Evolutionary conservation across 2,888 invertebrate genomes (phyloP), one percentile per base, ranked within the genome.

Genomic region (Tipula helvola): DNA sequence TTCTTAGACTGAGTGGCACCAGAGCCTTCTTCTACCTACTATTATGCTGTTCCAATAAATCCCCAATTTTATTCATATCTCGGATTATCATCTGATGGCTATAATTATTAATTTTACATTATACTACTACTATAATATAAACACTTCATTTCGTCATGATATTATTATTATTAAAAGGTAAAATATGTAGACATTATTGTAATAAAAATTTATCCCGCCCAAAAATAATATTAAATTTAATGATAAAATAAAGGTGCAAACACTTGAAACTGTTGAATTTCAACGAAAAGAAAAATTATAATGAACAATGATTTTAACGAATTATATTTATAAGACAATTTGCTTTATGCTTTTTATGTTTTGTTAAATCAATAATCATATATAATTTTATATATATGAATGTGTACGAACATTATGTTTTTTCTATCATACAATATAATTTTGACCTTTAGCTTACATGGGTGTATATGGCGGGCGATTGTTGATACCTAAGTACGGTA

Each of bases 1-100:
- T 98, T 98, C 93, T 95, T 98, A 92, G 97, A 98, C 93, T 98
- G 96, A 96, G 94, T 94, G 93, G 93, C 93, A 92, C 94, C 94
- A 93, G 94, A 94, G 93, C 94, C 94, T 91, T 94, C 94, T 94
- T 94, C 95, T 94, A 93, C 94, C 91, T 94, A 94, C 92, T 95
- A 95, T 92, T 94, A 94, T 91, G 93, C 95, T 92, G 93, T 94
- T 90, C 95, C 95, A 90, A 93, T 95, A 89, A 95, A 94, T 92
- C 94, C 95, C 91, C 94, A 93, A 90, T 95, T 95, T 92, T 95
- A 95, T 91, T 95, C 95, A 90, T 94, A 94, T 90, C 92, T 94
- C 89, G 91, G 91, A 87, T 89, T 90, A 86, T 93, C 94, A 88
- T 93, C 93, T 88, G 93, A 94, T 89, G 92, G 93, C 89, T 92